Conservation (phyloP, 2,888 invertebrate species). For the Corythucha ciliata region DNA sequence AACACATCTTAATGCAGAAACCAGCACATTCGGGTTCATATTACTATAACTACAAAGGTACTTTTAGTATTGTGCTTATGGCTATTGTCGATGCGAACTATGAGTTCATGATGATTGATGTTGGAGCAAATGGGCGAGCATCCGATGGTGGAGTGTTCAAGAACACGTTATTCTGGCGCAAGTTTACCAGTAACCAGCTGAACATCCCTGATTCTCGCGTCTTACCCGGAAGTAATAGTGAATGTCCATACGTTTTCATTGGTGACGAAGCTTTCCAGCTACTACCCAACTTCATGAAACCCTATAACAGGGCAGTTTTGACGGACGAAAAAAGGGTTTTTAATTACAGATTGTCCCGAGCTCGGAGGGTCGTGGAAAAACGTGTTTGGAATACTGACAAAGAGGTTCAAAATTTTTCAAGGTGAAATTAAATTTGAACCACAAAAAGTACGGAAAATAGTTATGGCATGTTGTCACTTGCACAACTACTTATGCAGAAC, state of each 20-base stretch:
- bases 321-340: neutral
- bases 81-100: constrained; percentile 37
- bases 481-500: neutral
- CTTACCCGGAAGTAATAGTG: constrained; percentile 13
- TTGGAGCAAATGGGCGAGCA: neutral
- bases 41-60: constrained; percentile 38
- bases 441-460: neutral
- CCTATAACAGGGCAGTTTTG: neutral
- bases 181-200: constrained; percentile 12
- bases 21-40: constrained; percentile 34
- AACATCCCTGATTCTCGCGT: constrained; percentile 18
- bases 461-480: neutral
- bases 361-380: constrained; percentile 18
- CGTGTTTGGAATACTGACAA: constrained; percentile 11
- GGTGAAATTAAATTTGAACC: neutral
- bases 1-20: constrained; percentile 37
- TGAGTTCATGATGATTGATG: constrained; percentile 25
- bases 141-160: constrained; percentile 12
- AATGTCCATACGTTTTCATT: constrained; percentile 11
- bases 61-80: constrained; percentile 37
- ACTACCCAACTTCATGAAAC: constrained; percentile 7
- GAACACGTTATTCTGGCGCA: constrained; percentile 15
- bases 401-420: neutral
- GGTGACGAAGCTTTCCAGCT: constrained; percentile 9
- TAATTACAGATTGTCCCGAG: constrained; percentile 13